Conservation (phyloP, 64 coral and sea anemone genomes). For the Porites australiensis region DNA sequence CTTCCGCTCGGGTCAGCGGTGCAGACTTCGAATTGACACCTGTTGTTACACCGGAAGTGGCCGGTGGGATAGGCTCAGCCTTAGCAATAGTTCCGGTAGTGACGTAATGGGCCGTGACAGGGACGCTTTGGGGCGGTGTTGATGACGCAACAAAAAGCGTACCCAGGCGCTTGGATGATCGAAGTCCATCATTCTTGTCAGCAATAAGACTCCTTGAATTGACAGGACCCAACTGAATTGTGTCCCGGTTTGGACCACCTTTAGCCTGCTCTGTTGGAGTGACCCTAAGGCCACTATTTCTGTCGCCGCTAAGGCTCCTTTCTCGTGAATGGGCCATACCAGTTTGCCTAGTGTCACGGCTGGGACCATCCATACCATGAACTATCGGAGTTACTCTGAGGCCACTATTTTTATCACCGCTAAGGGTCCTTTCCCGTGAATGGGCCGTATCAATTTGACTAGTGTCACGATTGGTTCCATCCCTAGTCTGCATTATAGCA, state of each 20-base stretch:
- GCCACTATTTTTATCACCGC: background rate
- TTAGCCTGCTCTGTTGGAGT: background rate
- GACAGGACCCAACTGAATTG: background rate
- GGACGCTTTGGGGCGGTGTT: slow-evolving; percentile 2
- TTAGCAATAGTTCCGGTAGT: slow-evolving; percentile 5
- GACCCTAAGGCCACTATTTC: background rate
- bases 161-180: slow-evolving; percentile 10
- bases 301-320: slow-evolving; percentile 40
- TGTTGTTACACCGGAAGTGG: background rate
- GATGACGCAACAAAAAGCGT: slow-evolving; percentile 19
- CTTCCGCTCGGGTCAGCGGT: background rate
- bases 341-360: background rate
- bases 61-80: background rate
- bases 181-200: slow-evolving; percentile 23
- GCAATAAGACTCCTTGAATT: slow-evolving; percentile 24
- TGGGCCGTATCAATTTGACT: background rate
- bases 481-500: background rate
- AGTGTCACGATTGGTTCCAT: background rate
- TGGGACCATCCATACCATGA: background rate
- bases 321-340: background rate
- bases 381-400: background rate
- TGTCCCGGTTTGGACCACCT: background rate
- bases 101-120: slow-evolving; percentile 37
- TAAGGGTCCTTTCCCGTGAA: background rate
- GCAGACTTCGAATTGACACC: slow-evolving; percentile 14